Conservation (phyloP, 1,140 invertebrate species). For the Cydia fagiglandana region DNA sequence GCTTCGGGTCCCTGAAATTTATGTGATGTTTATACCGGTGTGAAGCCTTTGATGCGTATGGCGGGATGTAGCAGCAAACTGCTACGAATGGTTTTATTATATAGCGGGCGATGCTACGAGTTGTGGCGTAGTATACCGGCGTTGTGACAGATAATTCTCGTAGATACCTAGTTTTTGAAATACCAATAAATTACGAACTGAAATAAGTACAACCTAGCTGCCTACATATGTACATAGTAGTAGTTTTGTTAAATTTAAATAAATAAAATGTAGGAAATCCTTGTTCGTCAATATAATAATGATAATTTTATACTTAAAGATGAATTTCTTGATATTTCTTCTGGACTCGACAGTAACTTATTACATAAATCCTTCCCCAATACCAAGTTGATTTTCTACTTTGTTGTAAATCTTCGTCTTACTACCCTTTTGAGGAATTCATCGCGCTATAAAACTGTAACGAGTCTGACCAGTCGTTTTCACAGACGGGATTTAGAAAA, state of each 20-base stretch:
- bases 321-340: neutral
- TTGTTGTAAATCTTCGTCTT: slow-evolving; percentile 34
- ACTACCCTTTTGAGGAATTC: slow-evolving; percentile 33
- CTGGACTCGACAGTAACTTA: neutral
- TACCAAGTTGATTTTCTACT: neutral
- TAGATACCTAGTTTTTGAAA: neutral
- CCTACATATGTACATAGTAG: too few species aligned
- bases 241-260: neutral
- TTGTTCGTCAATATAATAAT: too few species aligned
- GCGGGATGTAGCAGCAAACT: neutral
- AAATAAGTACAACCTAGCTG: too few species aligned
- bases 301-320: too few species aligned
- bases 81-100: neutral
- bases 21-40: too few species aligned
- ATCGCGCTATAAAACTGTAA: slow-evolving; percentile 35
- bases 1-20: neutral
- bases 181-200: too few species aligned
- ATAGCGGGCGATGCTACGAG: neutral
- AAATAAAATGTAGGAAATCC: neutral
- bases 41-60: neutral
- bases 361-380: slow-evolving; percentile 1
- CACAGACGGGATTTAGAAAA: neutral
- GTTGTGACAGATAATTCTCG: neutral
- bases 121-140: neutral
- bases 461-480: slow-evolving; percentile 33